These are phyloP conservation scores for Percina caprodes DNA, from an alignment of 2,113 vertebrate species.

Conservation along the genomic window DNA sequence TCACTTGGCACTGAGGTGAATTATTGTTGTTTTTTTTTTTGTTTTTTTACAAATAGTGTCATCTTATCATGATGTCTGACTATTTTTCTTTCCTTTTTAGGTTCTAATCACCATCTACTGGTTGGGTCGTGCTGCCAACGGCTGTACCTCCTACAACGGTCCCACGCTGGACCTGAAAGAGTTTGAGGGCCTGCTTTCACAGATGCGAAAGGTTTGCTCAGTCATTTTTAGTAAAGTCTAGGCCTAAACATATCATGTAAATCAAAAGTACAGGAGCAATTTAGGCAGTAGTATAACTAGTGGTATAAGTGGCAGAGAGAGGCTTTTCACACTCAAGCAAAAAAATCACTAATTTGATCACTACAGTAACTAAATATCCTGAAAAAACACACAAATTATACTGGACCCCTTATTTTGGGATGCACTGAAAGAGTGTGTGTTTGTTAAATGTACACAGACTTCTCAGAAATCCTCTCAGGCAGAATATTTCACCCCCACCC, in stretches of 20 bases:
- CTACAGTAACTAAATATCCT: conserved; percentile 9
- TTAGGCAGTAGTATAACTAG: background rate
- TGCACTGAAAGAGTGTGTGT: background rate
- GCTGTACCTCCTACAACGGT: conserved; percentile 91
- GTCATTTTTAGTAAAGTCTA: background rate
- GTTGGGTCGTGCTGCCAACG: conserved; percentile 95
- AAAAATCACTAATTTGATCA: background rate
- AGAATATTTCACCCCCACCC: background rate
- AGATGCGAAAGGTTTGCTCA: conserved; percentile 93
- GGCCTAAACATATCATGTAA: background rate
- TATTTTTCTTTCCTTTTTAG: conserved; percentile 74
- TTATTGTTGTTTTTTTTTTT: background rate
- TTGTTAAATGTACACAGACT: background rate
- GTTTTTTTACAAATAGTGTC: background rate
- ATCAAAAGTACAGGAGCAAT: background rate
- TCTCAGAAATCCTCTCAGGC: conserved; percentile 17
- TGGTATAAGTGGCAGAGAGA: background rate
- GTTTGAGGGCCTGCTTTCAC: conserved; percentile 94
- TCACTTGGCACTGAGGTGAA: background rate
- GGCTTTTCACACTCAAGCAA: background rate
- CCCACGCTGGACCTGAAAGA: conserved; percentile 94
- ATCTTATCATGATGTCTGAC: background rate
- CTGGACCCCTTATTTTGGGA: background rate
- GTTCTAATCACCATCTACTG: conserved; percentile 98
- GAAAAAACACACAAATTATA: background rate